Conservation (phyloP, 2,888 invertebrate species). For the Opisthograptis luteolata region DNA sequence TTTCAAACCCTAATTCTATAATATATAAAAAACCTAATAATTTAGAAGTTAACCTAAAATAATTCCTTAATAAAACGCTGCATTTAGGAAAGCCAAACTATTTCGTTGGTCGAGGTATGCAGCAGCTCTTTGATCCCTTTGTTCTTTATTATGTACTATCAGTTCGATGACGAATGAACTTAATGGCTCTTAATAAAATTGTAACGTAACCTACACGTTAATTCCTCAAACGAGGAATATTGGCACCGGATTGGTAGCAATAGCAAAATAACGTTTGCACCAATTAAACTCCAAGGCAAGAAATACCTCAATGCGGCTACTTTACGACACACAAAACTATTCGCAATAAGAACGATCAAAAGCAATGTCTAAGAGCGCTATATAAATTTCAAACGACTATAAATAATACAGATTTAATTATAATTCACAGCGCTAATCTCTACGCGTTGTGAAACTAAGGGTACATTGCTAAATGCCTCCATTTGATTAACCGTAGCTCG, state of each 20-base stretch:
- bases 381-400: slow-evolving; percentile 9
- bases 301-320: background rate
- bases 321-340: slow-evolving; percentile 1
- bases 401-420: slow-evolving; percentile 7
- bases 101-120: too few relatives aligned
- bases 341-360: slow-evolving; percentile 3
- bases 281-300: background rate
- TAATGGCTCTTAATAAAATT: too few relatives aligned
- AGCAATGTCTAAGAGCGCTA: background rate
- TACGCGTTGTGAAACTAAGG: slow-evolving; percentile 17
- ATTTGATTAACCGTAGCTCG: slow-evolving; percentile 31
- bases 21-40: too few relatives aligned
- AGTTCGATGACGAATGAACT: too few relatives aligned
- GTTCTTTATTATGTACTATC: too few relatives aligned
- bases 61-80: too few relatives aligned
- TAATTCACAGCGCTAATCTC: slow-evolving; percentile 4
- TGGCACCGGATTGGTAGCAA: too few relatives aligned
- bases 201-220: too few relatives aligned
- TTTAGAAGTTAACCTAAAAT: too few relatives aligned
- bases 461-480: slow-evolving; percentile 38
- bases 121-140: too few relatives aligned
- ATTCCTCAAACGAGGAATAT: background rate
- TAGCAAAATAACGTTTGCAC: background rate
- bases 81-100: too few relatives aligned
- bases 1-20: too few relatives aligned